Conservation (phyloP, 2,888 invertebrate species). For the Nebria salina region DNA sequence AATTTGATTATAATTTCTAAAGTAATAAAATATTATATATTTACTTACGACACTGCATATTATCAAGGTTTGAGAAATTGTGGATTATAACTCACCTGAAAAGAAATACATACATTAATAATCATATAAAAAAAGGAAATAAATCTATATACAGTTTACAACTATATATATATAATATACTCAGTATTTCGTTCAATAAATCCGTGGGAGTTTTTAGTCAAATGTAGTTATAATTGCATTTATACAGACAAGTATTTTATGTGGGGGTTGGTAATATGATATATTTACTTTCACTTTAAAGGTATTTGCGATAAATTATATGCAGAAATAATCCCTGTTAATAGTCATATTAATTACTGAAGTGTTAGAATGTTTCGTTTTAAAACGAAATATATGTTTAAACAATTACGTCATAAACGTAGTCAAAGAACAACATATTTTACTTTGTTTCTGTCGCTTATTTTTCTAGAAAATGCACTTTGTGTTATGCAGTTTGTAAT, state of each 20-base stretch:
- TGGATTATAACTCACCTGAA: conserved; percentile 14
- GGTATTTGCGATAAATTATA: conserved; percentile 4
- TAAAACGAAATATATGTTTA: neutral
- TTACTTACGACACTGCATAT: conserved; percentile 9
- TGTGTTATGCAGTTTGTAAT: neutral
- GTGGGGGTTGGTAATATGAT: conserved; percentile 13
- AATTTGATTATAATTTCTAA: conserved; percentile 8
- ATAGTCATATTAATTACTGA: neutral
- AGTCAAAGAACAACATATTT: neutral
- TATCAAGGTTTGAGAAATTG: conserved; percentile 6
- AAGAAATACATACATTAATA: neutral
- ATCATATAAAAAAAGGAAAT: neutral
- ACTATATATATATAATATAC: neutral
- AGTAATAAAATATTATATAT: neutral
- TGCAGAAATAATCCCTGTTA: conserved; percentile 6
- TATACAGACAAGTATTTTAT: conserved; percentile 5
- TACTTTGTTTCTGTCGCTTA: neutral
- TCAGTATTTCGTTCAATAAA: neutral
- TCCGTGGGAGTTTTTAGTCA: neutral
- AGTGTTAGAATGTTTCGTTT: neutral
- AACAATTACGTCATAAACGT: too few relatives aligned
- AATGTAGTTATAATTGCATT: neutral
- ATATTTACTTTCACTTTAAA: conserved; percentile 5
- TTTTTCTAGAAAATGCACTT: neutral
- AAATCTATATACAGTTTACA: neutral